These are phyloP conservation scores for Ispidina lecontei DNA, from an alignment of 2,797 vertebrate species.

Conservation along the genomic window DNA sequence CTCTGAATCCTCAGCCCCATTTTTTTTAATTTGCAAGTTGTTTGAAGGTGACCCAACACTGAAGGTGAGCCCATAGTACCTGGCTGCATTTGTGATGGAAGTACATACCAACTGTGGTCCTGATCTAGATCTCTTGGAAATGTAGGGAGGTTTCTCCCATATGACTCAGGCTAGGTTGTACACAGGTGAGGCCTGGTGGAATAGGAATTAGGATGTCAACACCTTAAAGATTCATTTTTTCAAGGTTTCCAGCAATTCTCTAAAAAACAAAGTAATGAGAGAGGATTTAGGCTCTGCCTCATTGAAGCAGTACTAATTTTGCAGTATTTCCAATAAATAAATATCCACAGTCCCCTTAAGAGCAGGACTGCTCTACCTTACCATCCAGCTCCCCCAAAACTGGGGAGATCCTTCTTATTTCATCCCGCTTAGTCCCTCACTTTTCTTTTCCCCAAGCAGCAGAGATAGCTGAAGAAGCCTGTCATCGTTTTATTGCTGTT, in stretches of 20 bases:
- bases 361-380: neutral
- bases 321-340: neutral
- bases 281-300: neutral
- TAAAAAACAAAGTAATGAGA: neutral
- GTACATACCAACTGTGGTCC: neutral
- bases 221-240: neutral
- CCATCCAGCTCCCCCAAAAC: neutral
- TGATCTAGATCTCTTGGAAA: neutral
- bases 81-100: neutral
- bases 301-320: neutral
- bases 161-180: neutral
- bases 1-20: fast-evolving
- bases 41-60: neutral
- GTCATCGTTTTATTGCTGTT: slow-evolving; percentile 66
- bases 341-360: neutral
- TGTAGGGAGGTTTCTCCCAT: neutral
- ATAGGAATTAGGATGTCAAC: neutral
- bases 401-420: neutral
- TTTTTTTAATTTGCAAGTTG: neutral
- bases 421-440: neutral
- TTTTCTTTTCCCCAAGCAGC: slow-evolving; percentile 39
- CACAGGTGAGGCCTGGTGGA: neutral
- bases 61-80: fast-evolving
- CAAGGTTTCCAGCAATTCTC: neutral
- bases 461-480: slow-evolving; percentile 54